Conservation (phyloP, 2,888 invertebrate genomes). For the Achlya flavicornis region DNA sequence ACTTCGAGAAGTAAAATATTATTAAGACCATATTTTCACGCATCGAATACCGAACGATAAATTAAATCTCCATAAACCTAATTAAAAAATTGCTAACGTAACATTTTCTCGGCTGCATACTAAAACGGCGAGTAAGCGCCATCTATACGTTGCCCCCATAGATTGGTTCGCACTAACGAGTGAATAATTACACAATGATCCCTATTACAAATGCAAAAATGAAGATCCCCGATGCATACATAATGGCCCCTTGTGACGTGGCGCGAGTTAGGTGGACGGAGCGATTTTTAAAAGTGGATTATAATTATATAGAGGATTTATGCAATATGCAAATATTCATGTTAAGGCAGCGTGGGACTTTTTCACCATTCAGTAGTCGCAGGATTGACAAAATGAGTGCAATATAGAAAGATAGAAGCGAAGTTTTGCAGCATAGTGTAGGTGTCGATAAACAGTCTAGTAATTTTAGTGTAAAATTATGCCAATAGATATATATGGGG, state of each 20-base stretch:
- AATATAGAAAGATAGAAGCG: too few relatives aligned
- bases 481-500: too few relatives aligned
- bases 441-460: too few relatives aligned
- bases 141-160: slow-evolving; percentile 46
- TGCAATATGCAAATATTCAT: too few relatives aligned
- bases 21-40: neutral
- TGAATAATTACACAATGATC: slow-evolving; percentile 81
- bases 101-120: slow-evolving; percentile 41
- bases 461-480: too few relatives aligned
- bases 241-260: slow-evolving; percentile 51
- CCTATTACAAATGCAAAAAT: slow-evolving; percentile 82
- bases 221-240: slow-evolving; percentile 73
- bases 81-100: slow-evolving; percentile 39
- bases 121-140: slow-evolving; percentile 46
- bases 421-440: too few relatives aligned
- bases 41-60: neutral
- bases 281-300: slow-evolving; percentile 8
- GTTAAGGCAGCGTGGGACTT: too few relatives aligned
- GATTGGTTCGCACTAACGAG: slow-evolving; percentile 75
- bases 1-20: neutral
- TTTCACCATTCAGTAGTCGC: too few relatives aligned
- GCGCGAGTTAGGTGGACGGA: slow-evolving; percentile 41
- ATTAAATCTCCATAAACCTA: neutral
- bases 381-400: too few relatives aligned
- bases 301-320: neutral